Base-by-base conservation (phyloP, 2,888 invertebrate genomes). In the Eudemis profundana region DNA sequence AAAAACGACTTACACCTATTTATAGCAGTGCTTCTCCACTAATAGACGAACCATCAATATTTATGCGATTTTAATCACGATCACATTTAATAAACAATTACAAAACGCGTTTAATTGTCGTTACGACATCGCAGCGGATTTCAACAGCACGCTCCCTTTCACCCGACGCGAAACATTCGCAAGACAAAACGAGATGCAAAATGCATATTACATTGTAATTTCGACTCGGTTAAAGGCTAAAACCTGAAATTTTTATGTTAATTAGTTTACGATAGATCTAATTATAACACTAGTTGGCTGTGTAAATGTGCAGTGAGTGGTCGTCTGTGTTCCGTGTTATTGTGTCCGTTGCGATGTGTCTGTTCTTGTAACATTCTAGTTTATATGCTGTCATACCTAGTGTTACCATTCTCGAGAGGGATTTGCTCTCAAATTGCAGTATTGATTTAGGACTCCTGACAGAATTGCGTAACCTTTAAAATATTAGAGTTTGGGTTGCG, bases 171-270 rank as follows among this genome's bases (percentile, higher is more conserved):
- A 70, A 71, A 71, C 68, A 73, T 73, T 72, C 71, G 73, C 71
- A 72, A 70, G 85, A 66, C 74, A 79, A 81, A 86, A 78, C 71
- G 81, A 81, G 86, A 87, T 83, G 81, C 75, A 78, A 77, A 74
- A 74, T 73, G 69, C 70, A 67, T 70, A 70, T 72, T 81, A 83
- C 83, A 83, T 78, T 84, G 84, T 82, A 82, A 84, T 85, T 83
- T 82, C 81, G 86, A 84, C 84, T 81, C 78, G 77, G 81, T 83
- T 72, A 85, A 84, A 90, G 86, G 88, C 80, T 86, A 88, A 84
- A 86, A 89, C 87, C 90, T 90, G 90, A 90, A 90, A 89, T 89
- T 85, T 82, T 87, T 89, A 91, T 91, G 90, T 79, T 88, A 91
- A 91, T 91, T 81, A 85, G 76, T 83, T 86, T 86, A 89, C 90